phyloP scores from a whole-genome alignment of 2,888 invertebrate species.

The Ormyrus thymus region DNA sequence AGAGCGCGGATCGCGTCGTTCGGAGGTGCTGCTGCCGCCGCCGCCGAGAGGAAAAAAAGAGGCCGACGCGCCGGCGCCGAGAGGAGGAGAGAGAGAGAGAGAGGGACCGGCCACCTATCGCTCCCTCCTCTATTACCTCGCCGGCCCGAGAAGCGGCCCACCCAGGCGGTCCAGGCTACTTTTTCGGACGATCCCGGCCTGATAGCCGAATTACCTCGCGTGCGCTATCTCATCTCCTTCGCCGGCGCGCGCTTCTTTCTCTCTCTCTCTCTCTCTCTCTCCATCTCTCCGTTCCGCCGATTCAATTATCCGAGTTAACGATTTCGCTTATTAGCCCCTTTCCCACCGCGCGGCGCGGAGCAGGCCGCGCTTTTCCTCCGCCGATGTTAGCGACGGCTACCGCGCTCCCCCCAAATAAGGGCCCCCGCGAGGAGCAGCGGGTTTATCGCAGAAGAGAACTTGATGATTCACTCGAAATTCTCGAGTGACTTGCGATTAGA shows the following conservation, averaged over 20 bases:
- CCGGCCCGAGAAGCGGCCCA: constrained; percentile 22
- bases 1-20: background rate
- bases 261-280: no score
- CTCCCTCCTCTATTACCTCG: background rate
- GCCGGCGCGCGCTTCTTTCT: no score
- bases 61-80: constrained; percentile 54
- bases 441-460: constrained; percentile 23
- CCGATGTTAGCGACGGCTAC: no score
- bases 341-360: no score
- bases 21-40: constrained; percentile 15
- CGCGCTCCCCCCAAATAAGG: no score
- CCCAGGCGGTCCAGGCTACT: constrained; percentile 9
- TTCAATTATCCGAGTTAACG: no score
- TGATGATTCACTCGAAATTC: constrained; percentile 48
- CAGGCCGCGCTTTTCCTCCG: no score
- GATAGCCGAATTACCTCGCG: background rate
- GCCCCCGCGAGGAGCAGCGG: no score
- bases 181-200: background rate
- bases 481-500: constrained; percentile 45
- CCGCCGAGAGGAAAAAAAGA: constrained; percentile 53
- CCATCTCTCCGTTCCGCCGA: no score
- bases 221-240: no score
- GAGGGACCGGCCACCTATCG: background rate
- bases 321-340: no score
- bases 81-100: background rate